Evolutionary conservation across 1,140 invertebrate genomes (phyloP), one percentile per base, ranked within the genome.

Genomic region (Cataglyphis hispanica): DNA sequence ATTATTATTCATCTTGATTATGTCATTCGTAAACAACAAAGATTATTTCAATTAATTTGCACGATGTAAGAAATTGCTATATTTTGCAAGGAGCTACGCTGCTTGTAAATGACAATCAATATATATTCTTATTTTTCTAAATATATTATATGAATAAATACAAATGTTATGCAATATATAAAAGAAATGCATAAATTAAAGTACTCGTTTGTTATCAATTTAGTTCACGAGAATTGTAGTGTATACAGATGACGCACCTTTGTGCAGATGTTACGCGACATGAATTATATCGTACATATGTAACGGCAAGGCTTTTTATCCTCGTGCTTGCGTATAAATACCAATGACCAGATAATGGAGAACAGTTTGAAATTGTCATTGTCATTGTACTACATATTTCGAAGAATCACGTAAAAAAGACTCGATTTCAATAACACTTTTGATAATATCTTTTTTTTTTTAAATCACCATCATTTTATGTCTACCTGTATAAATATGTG

Each of bases 241-340:
- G 13, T 19, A 77, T 58, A 50, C 60, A 77, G 58, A 63, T 76
- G 74, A 76, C 58, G 75, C 25, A 77, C 37, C 64, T 50, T 64
- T 43, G 34, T 46, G 58, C 75, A 77, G 75, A 77, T 77, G 58
- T 77, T 76, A 76, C 31, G 43, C 27, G 43, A 64, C 58, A 27
- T 77, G 25, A 64, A 64, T 37, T 64, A 50, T 50, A 64, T 77
- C 37, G 37, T 43, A 46, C 8, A 19, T 56, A 66, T 50, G 16
- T 78, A 78, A 66, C 60, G 60, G 61, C 40, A 66, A 31, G 31
- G 4, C 31, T 64, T 27, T 64, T 34, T 64, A 78, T 78, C 31
- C 40, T 66, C 75, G n/a, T 58, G 60, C 22, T 77, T 78, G 27
- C 61, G 31, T 50, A 66, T 34, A 78, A 78, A 78, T 78, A 66